phyloP scores from a whole-genome alignment of 2,113 vertebrate species.

The Chaetodon trifascialis region DNA sequence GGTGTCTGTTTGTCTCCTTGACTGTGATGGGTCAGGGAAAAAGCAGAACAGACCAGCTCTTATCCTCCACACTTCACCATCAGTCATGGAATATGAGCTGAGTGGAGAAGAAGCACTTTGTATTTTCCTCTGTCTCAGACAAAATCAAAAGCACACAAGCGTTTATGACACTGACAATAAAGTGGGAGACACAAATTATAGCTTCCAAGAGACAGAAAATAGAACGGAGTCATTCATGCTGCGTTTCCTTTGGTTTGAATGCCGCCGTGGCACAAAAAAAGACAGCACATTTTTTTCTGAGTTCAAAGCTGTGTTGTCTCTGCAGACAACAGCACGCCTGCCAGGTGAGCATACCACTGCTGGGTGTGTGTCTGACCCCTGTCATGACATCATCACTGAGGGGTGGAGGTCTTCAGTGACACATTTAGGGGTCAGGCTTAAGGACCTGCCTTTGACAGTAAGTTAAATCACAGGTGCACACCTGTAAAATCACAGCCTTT shows the following conservation, averaged over 20 bases:
- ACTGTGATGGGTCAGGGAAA: constrained; percentile 6
- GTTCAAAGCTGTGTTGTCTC: constrained; percentile 19
- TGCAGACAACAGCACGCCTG: constrained; percentile 29
- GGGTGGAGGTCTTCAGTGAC: constrained; percentile 6
- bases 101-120: constrained; percentile 26
- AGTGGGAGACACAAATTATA: constrained; percentile 47
- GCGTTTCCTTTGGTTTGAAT: background rate
- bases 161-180: constrained; percentile 28
- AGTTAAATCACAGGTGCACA: constrained; percentile 16
- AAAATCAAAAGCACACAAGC: constrained; percentile 10
- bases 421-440: background rate
- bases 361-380: constrained; percentile 55
- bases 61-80: constrained; percentile 17
- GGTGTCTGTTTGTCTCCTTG: background rate
- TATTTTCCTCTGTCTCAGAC: background rate
- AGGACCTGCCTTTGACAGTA: constrained; percentile 3
- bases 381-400: constrained; percentile 29
- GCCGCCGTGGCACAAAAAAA: background rate
- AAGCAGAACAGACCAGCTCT: constrained; percentile 22
- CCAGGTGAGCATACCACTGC: constrained; percentile 65
- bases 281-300: background rate
- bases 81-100: background rate
- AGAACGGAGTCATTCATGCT: constrained; percentile 30
- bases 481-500: constrained; percentile 5
- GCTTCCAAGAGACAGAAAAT: constrained; percentile 25